Conservation (phyloP, 2,113 vertebrate species). For the Hystrix cristata region DNA sequence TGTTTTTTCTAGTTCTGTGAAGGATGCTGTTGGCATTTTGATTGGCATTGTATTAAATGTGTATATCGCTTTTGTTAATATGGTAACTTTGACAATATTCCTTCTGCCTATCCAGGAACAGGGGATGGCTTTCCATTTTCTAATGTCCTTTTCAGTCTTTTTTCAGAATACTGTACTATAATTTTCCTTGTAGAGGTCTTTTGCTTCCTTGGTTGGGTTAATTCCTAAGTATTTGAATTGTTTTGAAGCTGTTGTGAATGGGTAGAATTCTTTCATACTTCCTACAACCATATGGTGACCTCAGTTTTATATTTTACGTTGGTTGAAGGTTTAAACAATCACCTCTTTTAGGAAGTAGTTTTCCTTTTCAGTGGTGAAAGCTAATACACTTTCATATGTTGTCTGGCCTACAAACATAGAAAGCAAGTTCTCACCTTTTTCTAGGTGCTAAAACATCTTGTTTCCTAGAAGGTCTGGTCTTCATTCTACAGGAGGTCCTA, state of each 20-base stretch:
- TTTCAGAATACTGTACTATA: background rate
- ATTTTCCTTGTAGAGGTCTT: background rate
- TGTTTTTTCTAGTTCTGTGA: background rate
- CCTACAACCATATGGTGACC: background rate
- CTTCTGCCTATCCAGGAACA: background rate
- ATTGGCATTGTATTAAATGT: background rate
- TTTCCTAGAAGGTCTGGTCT: background rate
- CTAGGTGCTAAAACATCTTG: background rate
- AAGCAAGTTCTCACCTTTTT: background rate
- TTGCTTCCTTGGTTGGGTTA: background rate
- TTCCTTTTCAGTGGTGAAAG: conserved; percentile 41
- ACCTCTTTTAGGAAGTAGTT: conserved; percentile 16
- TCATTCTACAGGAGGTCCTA: background rate
- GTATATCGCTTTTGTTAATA: background rate
- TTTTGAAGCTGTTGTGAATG: background rate
- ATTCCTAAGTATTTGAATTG: background rate
- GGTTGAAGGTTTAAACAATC: conserved; percentile 18
- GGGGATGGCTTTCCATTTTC: background rate
- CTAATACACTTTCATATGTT: background rate
- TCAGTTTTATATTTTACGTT: conserved; percentile 51
- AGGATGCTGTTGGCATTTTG: background rate
- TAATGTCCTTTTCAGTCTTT: background rate
- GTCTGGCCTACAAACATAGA: background rate
- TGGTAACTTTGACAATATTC: background rate
- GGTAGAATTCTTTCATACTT: conserved; percentile 19